These are phyloP conservation scores for Cebidichthys violaceus DNA, from an alignment of 2,113 vertebrate genomes.

Conservation along the genomic window DNA sequence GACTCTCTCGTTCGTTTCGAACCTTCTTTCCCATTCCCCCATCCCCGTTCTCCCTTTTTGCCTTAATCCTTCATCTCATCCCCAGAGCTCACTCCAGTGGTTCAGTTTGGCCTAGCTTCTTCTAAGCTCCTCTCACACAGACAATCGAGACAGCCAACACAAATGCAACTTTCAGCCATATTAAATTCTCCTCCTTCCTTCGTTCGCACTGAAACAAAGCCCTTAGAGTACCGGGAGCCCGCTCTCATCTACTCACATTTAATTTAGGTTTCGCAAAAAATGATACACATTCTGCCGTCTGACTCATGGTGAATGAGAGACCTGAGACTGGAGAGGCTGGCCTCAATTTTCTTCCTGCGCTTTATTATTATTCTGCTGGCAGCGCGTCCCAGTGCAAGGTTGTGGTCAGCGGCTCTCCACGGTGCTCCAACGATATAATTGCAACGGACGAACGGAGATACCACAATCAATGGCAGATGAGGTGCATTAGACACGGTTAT, in stretches of 20 bases:
- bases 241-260: slow-evolving; percentile 68
- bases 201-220: slow-evolving; percentile 41
- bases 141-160: slow-evolving; percentile 62
- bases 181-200: slow-evolving; percentile 54
- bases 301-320: slow-evolving; percentile 63
- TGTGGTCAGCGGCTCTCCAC: slow-evolving; percentile 51
- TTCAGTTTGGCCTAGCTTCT: slow-evolving; percentile 56
- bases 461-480: slow-evolving; percentile 44
- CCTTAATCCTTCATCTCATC: slow-evolving; percentile 69
- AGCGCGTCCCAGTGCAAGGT: slow-evolving; percentile 43
- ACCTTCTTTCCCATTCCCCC: slow-evolving; percentile 31
- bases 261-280: slow-evolving; percentile 67
- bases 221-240: slow-evolving; percentile 35
- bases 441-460: slow-evolving; percentile 42
- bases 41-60: background rate
- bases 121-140: slow-evolving; percentile 51
- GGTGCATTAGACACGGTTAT: slow-evolving; percentile 26
- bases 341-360: slow-evolving; percentile 52
- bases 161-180: slow-evolving; percentile 59
- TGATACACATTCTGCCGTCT: slow-evolving; percentile 48
- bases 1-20: background rate
- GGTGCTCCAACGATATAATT: slow-evolving; percentile 61
- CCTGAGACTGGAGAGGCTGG: slow-evolving; percentile 35
- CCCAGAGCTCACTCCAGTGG: slow-evolving; percentile 63
- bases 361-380: slow-evolving; percentile 64